Evolutionary conservation across 1,140 invertebrate genomes (phyloP).

Genomic region (Drosophila kohkoa): DNA sequence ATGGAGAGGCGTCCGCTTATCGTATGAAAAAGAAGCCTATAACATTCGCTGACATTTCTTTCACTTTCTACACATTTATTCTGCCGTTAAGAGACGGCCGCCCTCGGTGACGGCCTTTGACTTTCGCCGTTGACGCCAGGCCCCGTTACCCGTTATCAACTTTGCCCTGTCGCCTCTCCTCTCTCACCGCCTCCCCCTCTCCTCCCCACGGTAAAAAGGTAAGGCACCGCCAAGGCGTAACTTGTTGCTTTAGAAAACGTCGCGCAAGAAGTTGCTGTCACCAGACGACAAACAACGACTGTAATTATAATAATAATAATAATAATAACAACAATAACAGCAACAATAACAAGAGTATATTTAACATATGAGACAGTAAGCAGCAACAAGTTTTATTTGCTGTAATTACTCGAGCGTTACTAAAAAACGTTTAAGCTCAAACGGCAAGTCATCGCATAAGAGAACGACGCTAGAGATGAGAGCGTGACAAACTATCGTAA

Average conservation of each 20-base stretch:
- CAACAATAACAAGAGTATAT: conserved; percentile 35
- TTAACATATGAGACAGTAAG: conserved; percentile 35
- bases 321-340: conserved; percentile 13
- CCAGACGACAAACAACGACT: background rate
- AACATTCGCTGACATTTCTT: conserved; percentile 39
- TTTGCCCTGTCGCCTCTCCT: background rate
- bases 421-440: conserved; percentile 72
- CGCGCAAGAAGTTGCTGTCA: conserved; percentile 43
- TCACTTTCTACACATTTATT: conserved; percentile 54
- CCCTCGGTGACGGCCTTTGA: conserved; percentile 32
- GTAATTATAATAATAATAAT: background rate
- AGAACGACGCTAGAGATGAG: conserved; percentile 2
- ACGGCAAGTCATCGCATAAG: conserved; percentile 40
- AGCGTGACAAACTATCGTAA: background rate
- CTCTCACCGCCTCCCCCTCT: background rate
- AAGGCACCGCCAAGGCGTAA: conserved; percentile 20
- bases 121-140: conserved; percentile 43
- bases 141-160: conserved; percentile 3
- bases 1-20: background rate
- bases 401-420: conserved; percentile 69
- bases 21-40: background rate
- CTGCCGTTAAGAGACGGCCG: conserved; percentile 36
- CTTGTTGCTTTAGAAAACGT: conserved; percentile 39
- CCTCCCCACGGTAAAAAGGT: conserved; percentile 17
- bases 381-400: conserved; percentile 29